Base-by-base conservation (phyloP, 2,113 vertebrate genomes). In the Xiphophorus maculatus region DNA sequence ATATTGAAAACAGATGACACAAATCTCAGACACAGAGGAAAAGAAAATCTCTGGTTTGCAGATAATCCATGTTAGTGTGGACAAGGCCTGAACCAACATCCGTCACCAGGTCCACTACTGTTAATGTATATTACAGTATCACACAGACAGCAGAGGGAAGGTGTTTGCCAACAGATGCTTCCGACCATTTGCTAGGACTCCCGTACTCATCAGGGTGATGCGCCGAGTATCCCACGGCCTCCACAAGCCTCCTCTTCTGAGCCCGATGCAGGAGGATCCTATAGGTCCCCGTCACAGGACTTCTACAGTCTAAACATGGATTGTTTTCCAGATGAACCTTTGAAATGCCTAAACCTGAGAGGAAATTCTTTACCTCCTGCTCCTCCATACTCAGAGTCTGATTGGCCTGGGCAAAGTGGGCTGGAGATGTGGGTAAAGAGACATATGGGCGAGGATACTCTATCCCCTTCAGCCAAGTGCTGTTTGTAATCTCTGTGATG, bases 181-280 rank as follows among this genome's bases (percentile, higher is more conserved):
- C 79, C 10, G 77, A 73, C 86, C 91, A 91, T 42, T 58, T 78
- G 48, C 51, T 84, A 0, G 22, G 71, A 42, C 62, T 71, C 22
- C 17, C 68, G 10, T 90, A 93, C 15, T 93, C 87, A 0, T 93
- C 86, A 1, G 91, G 89, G 19, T 83, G 60, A 58, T 92, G 67
- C 5, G 68, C 65, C 0, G 91, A 85, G 60, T 92, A 95, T 69
- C 92, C 84, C 0, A 92, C 81, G 1, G 83, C 85, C 70, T 94
- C 93, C 62, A 90, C 85, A 0, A 76, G 80, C 58, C 83, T 87
- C 37, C 91, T 82, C 81, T 94, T 95, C 89, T 95, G 95, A 30
- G 89, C 89, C 22, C 83, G 91, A 66, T 95, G 94, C 33, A 94
- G 86, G 0, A 95, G 79, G 87, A 96, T 95, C 0, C 94, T 87